Conservation (phyloP, 2,888 invertebrate genomes). For the Pristionchus arcanus region DNA sequence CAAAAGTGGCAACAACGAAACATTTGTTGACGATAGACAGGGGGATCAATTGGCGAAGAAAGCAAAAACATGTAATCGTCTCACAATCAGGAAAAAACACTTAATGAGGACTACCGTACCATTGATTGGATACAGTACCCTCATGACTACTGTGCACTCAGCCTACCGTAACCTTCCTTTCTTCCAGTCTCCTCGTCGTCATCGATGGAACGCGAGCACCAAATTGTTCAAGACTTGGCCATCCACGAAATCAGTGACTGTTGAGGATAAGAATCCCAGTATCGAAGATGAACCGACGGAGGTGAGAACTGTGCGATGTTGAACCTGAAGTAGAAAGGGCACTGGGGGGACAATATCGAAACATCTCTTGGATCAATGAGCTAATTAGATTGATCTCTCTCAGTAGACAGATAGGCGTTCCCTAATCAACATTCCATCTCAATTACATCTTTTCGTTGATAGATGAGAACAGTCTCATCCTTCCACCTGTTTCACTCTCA, state of each 20-base stretch:
- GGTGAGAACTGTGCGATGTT: not conserved
- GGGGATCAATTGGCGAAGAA: not conserved
- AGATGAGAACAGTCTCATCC: not conserved
- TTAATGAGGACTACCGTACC: not conserved
- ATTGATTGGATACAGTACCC: not conserved
- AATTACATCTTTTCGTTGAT: not conserved
- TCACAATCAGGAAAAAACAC: not conserved
- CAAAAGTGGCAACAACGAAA: not conserved
- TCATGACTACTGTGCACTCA: too few species aligned
- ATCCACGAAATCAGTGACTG: constrained; percentile 31
- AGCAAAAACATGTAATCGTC: not conserved
- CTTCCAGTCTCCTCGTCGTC: constrained; percentile 51
- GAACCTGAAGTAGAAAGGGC: not conserved
- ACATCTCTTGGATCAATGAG: not conserved
- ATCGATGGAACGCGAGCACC: constrained; percentile 50
- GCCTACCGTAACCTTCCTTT: not conserved
- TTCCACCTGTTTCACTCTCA: constrained; percentile 20
- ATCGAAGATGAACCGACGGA: constrained; percentile 6
- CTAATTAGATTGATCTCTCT: not conserved
- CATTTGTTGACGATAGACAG: not conserved
- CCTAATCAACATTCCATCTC: constrained; percentile 32
- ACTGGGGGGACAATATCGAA: not conserved
- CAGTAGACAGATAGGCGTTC: constrained; percentile 11
- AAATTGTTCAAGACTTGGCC: constrained; percentile 49
- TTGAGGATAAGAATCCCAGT: constrained; percentile 46